Percentiles rank a stretch among this genome's conserved stretches.
phyloP scores from a whole-genome alignment of 2,113 vertebrate species.

The Spermophilus dauricus region DNA sequence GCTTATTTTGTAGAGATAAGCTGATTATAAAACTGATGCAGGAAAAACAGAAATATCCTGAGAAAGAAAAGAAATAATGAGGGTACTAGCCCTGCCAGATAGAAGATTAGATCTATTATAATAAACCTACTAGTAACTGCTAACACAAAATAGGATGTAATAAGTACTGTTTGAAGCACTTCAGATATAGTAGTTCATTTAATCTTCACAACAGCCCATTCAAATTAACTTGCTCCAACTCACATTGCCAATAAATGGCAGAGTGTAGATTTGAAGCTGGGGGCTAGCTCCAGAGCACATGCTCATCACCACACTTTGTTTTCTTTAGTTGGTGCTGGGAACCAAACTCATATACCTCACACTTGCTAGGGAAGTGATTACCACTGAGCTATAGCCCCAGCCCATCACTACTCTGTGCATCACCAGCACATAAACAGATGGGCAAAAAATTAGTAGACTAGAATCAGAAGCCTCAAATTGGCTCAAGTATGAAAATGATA shows the following conservation, averaged over 20 bases:
- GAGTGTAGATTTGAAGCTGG: neutral
- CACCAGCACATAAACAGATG: neutral
- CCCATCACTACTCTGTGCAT: neutral
- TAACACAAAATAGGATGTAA: neutral
- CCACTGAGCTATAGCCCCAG: neutral
- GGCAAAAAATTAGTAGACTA: neutral
- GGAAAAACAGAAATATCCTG: conserved; percentile 29
- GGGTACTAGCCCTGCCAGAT: neutral
- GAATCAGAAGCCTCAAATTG: neutral
- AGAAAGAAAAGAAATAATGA: conserved; percentile 9
- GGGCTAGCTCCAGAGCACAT: neutral
- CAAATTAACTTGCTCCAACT: neutral
- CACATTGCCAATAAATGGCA: neutral
- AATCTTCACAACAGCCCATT: neutral
- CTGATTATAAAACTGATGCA: neutral
- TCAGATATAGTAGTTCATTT: neutral
- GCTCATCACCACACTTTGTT: neutral
- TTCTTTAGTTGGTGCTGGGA: no score
- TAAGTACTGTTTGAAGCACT: neutral
- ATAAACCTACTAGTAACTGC: conserved; percentile 19
- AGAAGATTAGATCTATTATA: neutral
- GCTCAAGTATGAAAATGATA: conserved; percentile 15
- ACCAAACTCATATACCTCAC: neutral
- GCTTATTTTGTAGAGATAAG: conserved; percentile 48
- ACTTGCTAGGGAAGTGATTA: neutral